Evolutionary conservation across 2,113 vertebrate genomes (phyloP), one percentile per base, ranked within the genome.

Genomic region (Salvator merianae): DNA sequence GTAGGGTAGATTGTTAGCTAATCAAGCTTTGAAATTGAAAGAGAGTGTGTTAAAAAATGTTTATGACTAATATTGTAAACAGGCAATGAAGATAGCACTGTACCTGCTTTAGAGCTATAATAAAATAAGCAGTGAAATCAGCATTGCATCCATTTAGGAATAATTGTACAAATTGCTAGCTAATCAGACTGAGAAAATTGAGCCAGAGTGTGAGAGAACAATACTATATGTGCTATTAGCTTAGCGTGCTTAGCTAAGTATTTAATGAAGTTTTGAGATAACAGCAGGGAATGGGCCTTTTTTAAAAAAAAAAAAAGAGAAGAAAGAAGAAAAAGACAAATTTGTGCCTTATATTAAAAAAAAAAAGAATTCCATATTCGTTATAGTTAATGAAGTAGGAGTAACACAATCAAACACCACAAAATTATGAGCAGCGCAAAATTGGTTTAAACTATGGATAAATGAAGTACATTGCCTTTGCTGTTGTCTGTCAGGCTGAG

Each of bases 151-250:
- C 81, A 93, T 93, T 94, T 93, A 93, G 53, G 84, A 93, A 36
- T 90, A 94, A 95, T 94, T 94, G 88, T 95, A 89, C 91, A 95
- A 94, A 94, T 90, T 95, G 91, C 87, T 88, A 92, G 86, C 88
- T 94, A 94, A 95, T 94, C 89, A 93, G 84, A 91, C 69, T 83
- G 78, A 84, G 91, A 94, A 94, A 93, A 94, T 84, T 90, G 85
- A 94, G 84, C 66, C 65, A 69, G 63, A 68, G 34, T 80, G 93
- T 36, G 24, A 72, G 84, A 92, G 86, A 92, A 91, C 86, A 95
- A 89, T 92, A 36, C n/a, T 86, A 36, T 87, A 76, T 89, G 77
- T 85, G 70, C 53, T 92, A 83, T 93, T 93, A 88, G 73, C 40
- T 87, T 94, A 68, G 5, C 77, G 22, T 77, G 34, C 84, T 93